Percentiles rank a stretch among this genome's conserved stretches.
Evolutionary conservation across 2,888 invertebrate species (phyloP).

Genomic region (Dorcus parallelipipedus): DNA sequence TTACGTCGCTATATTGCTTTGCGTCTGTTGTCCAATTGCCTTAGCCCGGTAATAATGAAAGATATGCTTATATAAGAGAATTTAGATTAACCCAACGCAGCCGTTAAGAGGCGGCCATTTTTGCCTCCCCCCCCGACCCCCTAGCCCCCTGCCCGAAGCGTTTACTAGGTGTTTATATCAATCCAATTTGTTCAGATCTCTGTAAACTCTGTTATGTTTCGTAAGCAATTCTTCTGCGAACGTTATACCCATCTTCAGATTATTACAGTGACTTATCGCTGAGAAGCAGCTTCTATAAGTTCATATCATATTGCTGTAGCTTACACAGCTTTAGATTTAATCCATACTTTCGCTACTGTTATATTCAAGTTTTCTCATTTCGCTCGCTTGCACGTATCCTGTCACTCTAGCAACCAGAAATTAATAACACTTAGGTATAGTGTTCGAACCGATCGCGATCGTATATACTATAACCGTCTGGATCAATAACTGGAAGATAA

Average conservation of each 20-base stretch:
- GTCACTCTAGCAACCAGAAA: constrained; percentile 16
- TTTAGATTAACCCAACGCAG: constrained; percentile 13
- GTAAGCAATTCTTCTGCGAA: constrained; percentile 23
- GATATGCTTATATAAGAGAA: constrained; percentile 15
- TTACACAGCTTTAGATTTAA: constrained; percentile 38
- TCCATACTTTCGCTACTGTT: constrained; percentile 36
- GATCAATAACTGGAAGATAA: too few relatives aligned
- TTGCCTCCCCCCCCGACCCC: constrained; percentile 1
- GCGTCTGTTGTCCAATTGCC: constrained; percentile 13
- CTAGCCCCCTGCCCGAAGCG: not conserved
- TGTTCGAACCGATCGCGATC: too few relatives aligned
- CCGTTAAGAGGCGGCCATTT: constrained; percentile 4
- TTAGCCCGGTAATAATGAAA: constrained; percentile 17
- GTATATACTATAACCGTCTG: too few relatives aligned
- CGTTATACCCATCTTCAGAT: constrained; percentile 30
- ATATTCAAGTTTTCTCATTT: constrained; percentile 40
- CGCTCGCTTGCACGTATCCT: constrained; percentile 24
- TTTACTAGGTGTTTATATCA: not conserved
- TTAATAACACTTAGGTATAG: too few relatives aligned
- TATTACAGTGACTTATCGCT: constrained; percentile 39
- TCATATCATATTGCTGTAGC: constrained; percentile 37
- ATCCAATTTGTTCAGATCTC: constrained; percentile 18
- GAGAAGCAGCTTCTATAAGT: constrained; percentile 36
- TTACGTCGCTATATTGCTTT: constrained; percentile 20
- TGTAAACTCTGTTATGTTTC: constrained; percentile 10